A percentile compares a stretch with the other conserved stretches of the same genome.
Evolutionary conservation across 2,888 invertebrate species (phyloP).

Genomic region (Acronicta alni): DNA sequence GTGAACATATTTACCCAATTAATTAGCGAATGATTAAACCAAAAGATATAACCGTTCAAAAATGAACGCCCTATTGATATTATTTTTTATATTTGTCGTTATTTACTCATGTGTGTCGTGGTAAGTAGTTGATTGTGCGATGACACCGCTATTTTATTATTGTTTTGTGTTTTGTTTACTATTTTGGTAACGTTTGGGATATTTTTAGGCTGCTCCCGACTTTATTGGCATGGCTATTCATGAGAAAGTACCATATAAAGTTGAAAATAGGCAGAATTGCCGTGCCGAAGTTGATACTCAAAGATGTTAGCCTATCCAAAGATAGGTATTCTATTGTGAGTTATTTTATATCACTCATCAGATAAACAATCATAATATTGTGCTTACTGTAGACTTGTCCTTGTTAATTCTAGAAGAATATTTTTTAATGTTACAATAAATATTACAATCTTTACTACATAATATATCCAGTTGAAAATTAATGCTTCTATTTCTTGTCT

Average conservation of each 20-base stretch:
- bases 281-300: conserved; percentile 93
- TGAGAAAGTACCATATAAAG: conserved; percentile 94
- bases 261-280: conserved; percentile 94
- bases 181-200: conserved; percentile 60
- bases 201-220: conserved; percentile 93
- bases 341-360: conserved; percentile 36
- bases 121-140: conserved; percentile 73
- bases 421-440: background rate
- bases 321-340: conserved; percentile 94
- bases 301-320: conserved; percentile 94
- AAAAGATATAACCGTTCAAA: conserved; percentile 65
- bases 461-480: background rate
- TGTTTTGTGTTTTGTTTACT: conserved; percentile 70
- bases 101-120: conserved; percentile 91
- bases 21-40: conserved; percentile 47
- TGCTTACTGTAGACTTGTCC: no score
- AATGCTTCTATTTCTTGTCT: background rate
- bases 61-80: conserved; percentile 79
- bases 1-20: conserved; percentile 50
- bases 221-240: conserved; percentile 93
- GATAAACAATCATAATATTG: background rate
- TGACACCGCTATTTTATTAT: conserved; percentile 69
- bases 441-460: background rate
- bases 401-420: background rate
- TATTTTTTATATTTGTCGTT: conserved; percentile 75